A percentile compares a stretch with the other conserved stretches of the same genome.
These are phyloP conservation scores for Urocitellus parryii DNA, from an alignment of 2,113 vertebrate genomes.

Conservation along the genomic window DNA sequence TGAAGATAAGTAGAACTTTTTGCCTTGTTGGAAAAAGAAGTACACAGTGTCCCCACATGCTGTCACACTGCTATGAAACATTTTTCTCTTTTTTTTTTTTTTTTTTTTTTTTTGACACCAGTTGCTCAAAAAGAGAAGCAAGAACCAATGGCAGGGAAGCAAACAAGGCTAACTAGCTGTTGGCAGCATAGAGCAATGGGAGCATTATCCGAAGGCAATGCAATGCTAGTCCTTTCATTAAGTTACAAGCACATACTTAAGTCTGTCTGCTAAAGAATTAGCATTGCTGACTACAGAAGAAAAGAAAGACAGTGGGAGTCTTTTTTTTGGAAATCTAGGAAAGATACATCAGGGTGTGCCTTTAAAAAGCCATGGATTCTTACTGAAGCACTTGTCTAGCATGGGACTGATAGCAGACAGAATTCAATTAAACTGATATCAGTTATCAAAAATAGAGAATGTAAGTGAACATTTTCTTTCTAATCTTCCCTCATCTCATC, in stretches of 20 bases:
- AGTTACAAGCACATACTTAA: slow-evolving; percentile 46
- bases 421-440: not conserved
- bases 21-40: not conserved
- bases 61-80: not conserved
- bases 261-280: slow-evolving; percentile 28
- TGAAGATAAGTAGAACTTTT: not conserved
- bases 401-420: not conserved
- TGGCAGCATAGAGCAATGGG: not conserved
- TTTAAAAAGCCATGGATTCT: slow-evolving; percentile 30
- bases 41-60: not conserved
- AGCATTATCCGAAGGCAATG: not conserved
- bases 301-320: not conserved
- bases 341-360: not conserved
- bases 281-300: slow-evolving; percentile 22
- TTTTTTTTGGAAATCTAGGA: not conserved
- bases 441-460: not conserved
- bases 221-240: slow-evolving; percentile 38
- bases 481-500: not conserved
- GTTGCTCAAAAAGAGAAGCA: slow-evolving; percentile 42
- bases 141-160: not conserved
- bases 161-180: slow-evolving; percentile 15
- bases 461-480: not conserved
- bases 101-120: not conserved
- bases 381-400: not conserved
- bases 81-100: not conserved